Base-by-base conservation (phyloP, 2,113 vertebrate genomes). In the Silurus glanis region DNA sequence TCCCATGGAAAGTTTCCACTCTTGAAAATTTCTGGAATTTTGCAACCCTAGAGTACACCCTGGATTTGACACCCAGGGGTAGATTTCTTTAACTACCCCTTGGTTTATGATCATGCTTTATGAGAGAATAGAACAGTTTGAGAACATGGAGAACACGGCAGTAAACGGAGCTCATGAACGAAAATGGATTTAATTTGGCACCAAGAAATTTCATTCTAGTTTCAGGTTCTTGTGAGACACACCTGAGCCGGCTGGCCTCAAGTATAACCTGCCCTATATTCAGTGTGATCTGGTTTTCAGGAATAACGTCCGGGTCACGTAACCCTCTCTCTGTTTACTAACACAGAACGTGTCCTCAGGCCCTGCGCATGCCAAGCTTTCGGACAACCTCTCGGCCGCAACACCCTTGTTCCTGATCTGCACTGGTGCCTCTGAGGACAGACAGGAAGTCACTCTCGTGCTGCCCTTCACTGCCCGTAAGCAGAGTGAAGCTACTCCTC, bases 381-480 rank as follows among this genome's bases (percentile, higher is more conserved):
- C 10, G 47, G 28, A 80, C 69, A 56, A 74, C 37, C 23, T 21
- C 49, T 82, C 25, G 25, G 9, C 6, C 14, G 19, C n/a, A 53
- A 47, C 58, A n/a, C 64, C 12, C 4, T 45, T 51, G 6, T 55
- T 80, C 55, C n/a, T 23, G 14, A 84, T 76, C 86, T 86, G 23
- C 84, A 82, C 69, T 56, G 25, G n/a, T 37, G 9, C 82, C 51
- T 67, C 59, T 87, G 61, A 59, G 21, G 53, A 83, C 53, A 49
- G 25, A 62, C n/a, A 81, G 74, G 83, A 87, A 87, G 25, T 72
- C 17, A 66, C 53, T 49, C 59, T 23, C 37, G 12, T 53, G 53
- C 53, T 83, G 47, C 28, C 69, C 55, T 82, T n/a, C 51, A 25
- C n/a, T 56, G 21, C 76, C 78, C 13, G 78, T 87, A 82, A 82